Conservation (phyloP, 1,140 invertebrate species). For the Drosophila pectinifera region DNA sequence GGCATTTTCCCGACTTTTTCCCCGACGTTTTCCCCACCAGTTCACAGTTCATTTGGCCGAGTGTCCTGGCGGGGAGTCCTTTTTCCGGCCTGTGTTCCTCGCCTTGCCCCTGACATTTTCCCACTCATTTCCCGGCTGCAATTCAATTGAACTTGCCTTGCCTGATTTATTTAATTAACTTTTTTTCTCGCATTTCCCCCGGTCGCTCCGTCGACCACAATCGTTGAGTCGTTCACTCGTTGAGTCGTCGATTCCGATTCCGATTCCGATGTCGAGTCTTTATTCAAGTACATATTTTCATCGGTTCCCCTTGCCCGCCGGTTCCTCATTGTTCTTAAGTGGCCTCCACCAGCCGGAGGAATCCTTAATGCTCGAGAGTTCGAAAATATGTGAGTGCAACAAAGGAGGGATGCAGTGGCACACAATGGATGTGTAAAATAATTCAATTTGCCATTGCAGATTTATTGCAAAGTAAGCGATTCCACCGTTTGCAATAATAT, state of each 20-base stretch:
- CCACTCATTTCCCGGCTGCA: slow-evolving; percentile 76
- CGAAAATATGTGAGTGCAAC: slow-evolving; percentile 10
- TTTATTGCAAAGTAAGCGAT: slow-evolving; percentile 18
- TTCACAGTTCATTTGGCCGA: slow-evolving; percentile 74
- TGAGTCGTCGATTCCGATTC: slow-evolving; percentile 31
- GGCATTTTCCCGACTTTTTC: slow-evolving; percentile 44
- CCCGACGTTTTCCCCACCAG: neutral
- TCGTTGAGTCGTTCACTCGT: slow-evolving; percentile 35
- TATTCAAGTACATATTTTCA: slow-evolving; percentile 18
- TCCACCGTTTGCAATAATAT: slow-evolving; percentile 3
- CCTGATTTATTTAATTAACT: slow-evolving; percentile 82
- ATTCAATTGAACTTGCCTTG: slow-evolving; percentile 79
- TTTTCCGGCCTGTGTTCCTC: slow-evolving; percentile 8
- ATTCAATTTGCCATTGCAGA: slow-evolving; percentile 36
- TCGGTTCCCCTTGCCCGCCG: slow-evolving; percentile 2
- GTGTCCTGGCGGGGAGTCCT: slow-evolving; percentile 27
- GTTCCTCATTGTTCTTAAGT: slow-evolving; percentile 62
- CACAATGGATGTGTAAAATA: slow-evolving; percentile 32
- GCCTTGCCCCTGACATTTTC: slow-evolving; percentile 56
- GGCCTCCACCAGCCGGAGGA: slow-evolving; percentile 30
- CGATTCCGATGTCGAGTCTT: slow-evolving; percentile 20
- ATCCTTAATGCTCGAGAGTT: slow-evolving; percentile 35
- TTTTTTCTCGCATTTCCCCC: slow-evolving; percentile 47
- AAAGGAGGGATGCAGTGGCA: neutral
- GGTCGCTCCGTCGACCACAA: slow-evolving; percentile 27